Evolutionary conservation across 1,140 invertebrate genomes (phyloP).

Genomic region (Hetaerina americana): DNA sequence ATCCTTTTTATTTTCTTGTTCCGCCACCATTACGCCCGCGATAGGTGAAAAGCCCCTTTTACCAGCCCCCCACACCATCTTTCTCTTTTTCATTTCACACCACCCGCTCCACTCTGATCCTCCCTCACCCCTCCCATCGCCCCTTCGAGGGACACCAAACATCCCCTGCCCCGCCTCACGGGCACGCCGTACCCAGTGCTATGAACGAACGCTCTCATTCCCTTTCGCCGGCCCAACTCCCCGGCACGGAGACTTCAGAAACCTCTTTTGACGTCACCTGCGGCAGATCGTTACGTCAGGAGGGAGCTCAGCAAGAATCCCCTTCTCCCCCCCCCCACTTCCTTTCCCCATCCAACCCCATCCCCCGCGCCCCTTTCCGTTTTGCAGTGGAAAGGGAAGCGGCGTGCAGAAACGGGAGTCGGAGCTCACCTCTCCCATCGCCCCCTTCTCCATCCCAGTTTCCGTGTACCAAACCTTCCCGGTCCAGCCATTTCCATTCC

Average conservation of each 20-base stretch:
- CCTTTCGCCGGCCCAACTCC: neutral
- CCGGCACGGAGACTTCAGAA: neutral
- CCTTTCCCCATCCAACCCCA: neutral
- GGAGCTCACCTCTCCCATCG: neutral
- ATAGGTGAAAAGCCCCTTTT: too few species aligned
- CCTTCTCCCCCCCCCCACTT: neutral
- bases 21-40: too few species aligned
- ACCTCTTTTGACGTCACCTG: neutral
- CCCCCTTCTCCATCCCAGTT: neutral
- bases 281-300: neutral
- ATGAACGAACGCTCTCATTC: neutral
- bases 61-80: too few species aligned
- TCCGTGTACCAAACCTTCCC: neutral
- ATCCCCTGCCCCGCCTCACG: neutral
- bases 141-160: neutral
- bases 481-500: neutral
- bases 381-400: too few species aligned
- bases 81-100: too few species aligned
- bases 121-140: too few species aligned
- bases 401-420: too few species aligned
- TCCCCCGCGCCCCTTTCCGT: neutral
- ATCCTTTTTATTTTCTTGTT: too few species aligned
- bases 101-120: too few species aligned
- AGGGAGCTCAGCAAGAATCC: neutral
- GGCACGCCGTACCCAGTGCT: neutral